phyloP scores from a whole-genome alignment of 2,888 invertebrate species.

The Zygaena filipendulae region DNA sequence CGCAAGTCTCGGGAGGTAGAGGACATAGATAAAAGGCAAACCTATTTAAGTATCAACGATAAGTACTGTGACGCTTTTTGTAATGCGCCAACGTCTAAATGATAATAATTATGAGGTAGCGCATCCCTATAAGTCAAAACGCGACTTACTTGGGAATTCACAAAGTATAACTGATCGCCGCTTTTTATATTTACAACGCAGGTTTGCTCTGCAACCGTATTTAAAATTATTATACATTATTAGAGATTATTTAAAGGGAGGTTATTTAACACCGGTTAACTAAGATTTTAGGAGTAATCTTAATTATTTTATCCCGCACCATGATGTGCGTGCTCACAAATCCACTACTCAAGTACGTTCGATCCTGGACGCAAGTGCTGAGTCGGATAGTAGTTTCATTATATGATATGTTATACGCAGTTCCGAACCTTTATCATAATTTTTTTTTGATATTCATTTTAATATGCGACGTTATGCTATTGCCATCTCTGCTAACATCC shows the following conservation, averaged over 20 bases:
- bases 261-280: constrained; percentile 6
- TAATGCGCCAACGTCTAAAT: constrained; percentile 1
- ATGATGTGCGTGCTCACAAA: constrained; percentile 9
- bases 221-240: constrained; percentile 11
- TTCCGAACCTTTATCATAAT: constrained; percentile 6
- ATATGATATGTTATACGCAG: constrained; percentile 9
- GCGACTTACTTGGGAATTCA: neutral
- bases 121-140: constrained; percentile 6
- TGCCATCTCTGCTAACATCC: constrained; percentile 7
- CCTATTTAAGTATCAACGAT: constrained; percentile 7
- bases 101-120: constrained; percentile 4
- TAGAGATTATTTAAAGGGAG: constrained; percentile 10
- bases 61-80: constrained; percentile 8
- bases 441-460: constrained; percentile 8
- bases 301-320: no score
- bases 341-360: constrained; percentile 7
- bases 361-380: constrained; percentile 9
- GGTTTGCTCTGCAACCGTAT: constrained; percentile 4
- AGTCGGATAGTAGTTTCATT: constrained; percentile 10
- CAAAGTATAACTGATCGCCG: neutral
- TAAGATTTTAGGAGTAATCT: no score
- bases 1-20: constrained; percentile 5
- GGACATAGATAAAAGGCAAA: neutral
- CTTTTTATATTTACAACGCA: constrained; percentile 11
- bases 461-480: constrained; percentile 4